phyloP scores from a whole-genome alignment of 2,888 invertebrate genomes.

The Pasiphila rectangulata region DNA sequence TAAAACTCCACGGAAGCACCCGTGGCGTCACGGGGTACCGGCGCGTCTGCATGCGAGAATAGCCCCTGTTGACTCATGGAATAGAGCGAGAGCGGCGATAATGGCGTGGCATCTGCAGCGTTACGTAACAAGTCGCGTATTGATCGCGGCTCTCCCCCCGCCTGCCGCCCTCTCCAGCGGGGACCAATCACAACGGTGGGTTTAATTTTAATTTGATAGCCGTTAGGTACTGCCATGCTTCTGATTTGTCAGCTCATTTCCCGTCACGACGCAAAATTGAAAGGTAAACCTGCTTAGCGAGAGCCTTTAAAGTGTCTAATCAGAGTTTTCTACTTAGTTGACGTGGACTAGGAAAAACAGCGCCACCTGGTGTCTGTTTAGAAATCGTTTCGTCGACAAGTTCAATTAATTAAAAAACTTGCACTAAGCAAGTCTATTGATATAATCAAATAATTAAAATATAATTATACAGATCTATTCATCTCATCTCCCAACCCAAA shows the following conservation, averaged over 20 bases:
- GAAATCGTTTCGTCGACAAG: too few relatives aligned
- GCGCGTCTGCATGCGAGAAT: constrained; percentile 28
- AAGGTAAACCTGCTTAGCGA: too few relatives aligned
- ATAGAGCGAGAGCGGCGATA: constrained; percentile 31
- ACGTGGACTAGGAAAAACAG: too few relatives aligned
- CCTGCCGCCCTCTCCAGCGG: constrained; percentile 35
- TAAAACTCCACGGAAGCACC: constrained; percentile 37
- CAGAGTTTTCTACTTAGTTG: too few relatives aligned
- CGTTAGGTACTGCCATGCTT: constrained; percentile 49
- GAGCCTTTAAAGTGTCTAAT: too few relatives aligned
- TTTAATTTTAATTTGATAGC: constrained; percentile 77
- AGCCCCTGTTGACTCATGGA: constrained; percentile 21
- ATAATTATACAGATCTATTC: too few relatives aligned
- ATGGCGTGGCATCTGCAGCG: constrained; percentile 36
- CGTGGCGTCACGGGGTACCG: constrained; percentile 33
- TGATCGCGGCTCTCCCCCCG: constrained; percentile 55
- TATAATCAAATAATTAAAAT: too few relatives aligned
- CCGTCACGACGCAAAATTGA: constrained; percentile 45
- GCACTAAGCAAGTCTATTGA: too few relatives aligned
- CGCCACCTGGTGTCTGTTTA: too few relatives aligned
- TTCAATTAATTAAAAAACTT: too few relatives aligned
- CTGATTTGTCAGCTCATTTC: constrained; percentile 65
- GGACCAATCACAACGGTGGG: constrained; percentile 59
- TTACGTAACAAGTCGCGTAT: constrained; percentile 70
- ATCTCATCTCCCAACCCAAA: too few relatives aligned